phyloP scores from a whole-genome alignment of 2,888 invertebrate genomes.

The Pardosa pseudoannulata region DNA sequence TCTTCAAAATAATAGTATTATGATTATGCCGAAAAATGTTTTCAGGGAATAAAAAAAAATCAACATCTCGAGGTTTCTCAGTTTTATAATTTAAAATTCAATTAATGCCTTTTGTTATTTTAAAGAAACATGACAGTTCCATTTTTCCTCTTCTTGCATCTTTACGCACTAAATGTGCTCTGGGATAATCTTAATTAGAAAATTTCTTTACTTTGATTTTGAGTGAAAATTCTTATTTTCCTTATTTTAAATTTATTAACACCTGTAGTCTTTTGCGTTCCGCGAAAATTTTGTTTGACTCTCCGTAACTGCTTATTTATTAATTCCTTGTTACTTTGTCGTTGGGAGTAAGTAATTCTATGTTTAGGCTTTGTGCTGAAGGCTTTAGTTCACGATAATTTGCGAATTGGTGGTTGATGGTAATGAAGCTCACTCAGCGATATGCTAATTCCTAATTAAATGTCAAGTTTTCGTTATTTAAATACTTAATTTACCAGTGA shows the following conservation, averaged over 20 bases:
- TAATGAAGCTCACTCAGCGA: not conserved
- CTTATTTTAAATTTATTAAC: constrained; percentile 9
- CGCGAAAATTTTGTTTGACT: not conserved
- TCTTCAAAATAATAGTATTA: no score
- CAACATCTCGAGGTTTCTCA: no score
- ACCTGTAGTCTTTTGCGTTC: not conserved
- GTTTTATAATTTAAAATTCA: not conserved
- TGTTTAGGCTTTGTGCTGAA: not conserved
- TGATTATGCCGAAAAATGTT: no score
- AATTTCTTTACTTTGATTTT: not conserved
- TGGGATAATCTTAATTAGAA: not conserved
- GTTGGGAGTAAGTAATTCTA: not conserved
- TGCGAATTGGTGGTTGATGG: not conserved
- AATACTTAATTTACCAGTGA: constrained; percentile 45
- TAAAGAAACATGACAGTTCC: not conserved
- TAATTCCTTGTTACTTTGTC: not conserved
- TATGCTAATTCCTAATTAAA: constrained; percentile 11
- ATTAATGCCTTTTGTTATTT: not conserved
- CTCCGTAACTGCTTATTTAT: not conserved
- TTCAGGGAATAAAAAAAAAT: no score
- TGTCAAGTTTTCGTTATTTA: constrained; percentile 22
- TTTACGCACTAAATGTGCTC: not conserved
- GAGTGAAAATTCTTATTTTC: not conserved
- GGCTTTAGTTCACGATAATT: not conserved
- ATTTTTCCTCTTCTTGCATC: not conserved